These are phyloP conservation scores for Phylloscopus collybita DNA, from an alignment of 2,797 vertebrate species.

Conservation along the genomic window DNA sequence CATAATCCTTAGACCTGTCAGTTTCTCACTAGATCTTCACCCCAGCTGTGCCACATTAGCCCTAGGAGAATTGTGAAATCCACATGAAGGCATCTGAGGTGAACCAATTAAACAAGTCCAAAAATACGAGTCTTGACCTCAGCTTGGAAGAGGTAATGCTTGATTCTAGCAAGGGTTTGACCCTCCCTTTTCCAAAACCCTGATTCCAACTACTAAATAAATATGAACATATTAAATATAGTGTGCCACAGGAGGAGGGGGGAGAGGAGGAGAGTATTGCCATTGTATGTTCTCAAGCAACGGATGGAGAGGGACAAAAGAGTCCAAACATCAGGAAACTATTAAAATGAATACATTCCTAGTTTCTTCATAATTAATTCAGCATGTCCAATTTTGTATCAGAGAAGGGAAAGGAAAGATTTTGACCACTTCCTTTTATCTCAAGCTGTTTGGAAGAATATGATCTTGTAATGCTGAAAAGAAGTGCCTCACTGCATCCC, in stretches of 20 bases:
- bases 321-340: conserved; percentile 59
- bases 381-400: conserved; percentile 62
- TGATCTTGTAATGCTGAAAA: conserved; percentile 29
- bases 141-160: not conserved
- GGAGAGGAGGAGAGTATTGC: not conserved
- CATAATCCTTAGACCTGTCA: not conserved
- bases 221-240: not conserved
- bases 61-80: not conserved
- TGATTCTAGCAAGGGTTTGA: not conserved
- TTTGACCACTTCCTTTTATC: conserved; percentile 66
- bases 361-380: conserved; percentile 67
- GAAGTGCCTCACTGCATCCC: conserved; percentile 9
- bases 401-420: conserved; percentile 60
- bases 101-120: not conserved
- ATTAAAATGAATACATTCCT: conserved; percentile 68
- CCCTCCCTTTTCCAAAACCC: not conserved
- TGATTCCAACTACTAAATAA: not conserved
- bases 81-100: not conserved
- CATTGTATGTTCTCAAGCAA: conserved; percentile 41
- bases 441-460: conserved; percentile 45
- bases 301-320: conserved; percentile 2
- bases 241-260: not conserved
- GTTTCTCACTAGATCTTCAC: not conserved
- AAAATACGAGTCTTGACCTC: not conserved
- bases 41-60: not conserved